phyloP scores from a whole-genome alignment of 2,113 vertebrate genomes.

The Thamnaconus septentrionalis region DNA sequence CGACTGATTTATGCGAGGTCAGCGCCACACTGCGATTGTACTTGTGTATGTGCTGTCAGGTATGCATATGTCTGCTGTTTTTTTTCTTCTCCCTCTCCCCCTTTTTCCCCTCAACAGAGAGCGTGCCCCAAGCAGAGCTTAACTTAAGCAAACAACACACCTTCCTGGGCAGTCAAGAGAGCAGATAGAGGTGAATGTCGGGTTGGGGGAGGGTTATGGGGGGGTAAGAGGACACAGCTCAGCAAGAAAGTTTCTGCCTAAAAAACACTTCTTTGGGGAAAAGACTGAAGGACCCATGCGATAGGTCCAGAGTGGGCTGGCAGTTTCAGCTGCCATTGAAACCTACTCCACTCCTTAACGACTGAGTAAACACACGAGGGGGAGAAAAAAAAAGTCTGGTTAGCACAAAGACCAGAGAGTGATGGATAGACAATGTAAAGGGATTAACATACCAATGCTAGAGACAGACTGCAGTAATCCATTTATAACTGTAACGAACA shows the following conservation, averaged over 20 bases:
- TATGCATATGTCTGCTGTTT: background rate
- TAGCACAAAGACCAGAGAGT: slow-evolving; percentile 33
- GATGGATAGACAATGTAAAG: slow-evolving; percentile 1
- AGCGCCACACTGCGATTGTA: slow-evolving; percentile 40
- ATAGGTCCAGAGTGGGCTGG: slow-evolving; percentile 39
- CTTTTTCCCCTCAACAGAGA: slow-evolving; percentile 59
- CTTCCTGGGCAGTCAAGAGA: slow-evolving; percentile 70
- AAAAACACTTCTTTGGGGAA: background rate
- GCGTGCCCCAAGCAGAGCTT: slow-evolving; percentile 50
- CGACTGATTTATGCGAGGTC: slow-evolving; percentile 50
- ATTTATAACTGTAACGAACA: background rate
- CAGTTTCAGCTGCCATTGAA: slow-evolving; percentile 63
- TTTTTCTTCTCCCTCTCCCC: too few relatives aligned
- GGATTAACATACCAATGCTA: slow-evolving; percentile 12
- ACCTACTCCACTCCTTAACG: slow-evolving; percentile 39
- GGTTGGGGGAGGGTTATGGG: too few relatives aligned
- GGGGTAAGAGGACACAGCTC: slow-evolving; percentile 14
- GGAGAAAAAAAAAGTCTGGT: slow-evolving; percentile 31
- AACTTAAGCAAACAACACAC: slow-evolving; percentile 73
- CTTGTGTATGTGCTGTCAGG: slow-evolving; percentile 19
- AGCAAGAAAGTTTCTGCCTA: slow-evolving; percentile 11
- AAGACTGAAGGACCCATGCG: slow-evolving; percentile 28
- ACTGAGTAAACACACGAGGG: slow-evolving; percentile 47
- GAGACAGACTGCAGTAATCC: background rate
- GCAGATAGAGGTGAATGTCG: slow-evolving; percentile 36